These are phyloP conservation scores for Myotis myotis DNA, from an alignment of 2,797 vertebrate genomes.

Conservation along the genomic window DNA sequence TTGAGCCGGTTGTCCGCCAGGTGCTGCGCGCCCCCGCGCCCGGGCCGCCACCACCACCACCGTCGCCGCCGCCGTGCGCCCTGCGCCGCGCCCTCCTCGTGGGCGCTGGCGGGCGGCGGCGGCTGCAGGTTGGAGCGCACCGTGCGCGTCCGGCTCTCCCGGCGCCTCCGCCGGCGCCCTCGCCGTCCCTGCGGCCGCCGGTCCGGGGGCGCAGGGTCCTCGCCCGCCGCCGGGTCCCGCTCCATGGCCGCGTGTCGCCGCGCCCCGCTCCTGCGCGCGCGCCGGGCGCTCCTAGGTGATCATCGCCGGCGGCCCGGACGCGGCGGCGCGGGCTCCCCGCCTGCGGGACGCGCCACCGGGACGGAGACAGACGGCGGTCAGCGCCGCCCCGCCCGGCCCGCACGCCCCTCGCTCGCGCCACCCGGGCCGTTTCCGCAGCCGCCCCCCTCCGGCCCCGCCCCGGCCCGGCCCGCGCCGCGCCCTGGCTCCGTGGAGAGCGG, in stretches of 20 bases:
- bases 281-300: constrained; percentile 71
- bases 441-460: not conserved
- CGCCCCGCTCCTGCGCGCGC: not conserved
- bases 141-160: constrained; percentile 86
- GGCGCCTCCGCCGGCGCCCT: constrained; percentile 77
- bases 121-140: constrained; percentile 89
- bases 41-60: too few species aligned
- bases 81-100: constrained; percentile 82
- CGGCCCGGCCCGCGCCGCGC: not conserved
- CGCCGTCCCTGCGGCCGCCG: constrained; percentile 71
- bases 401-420: not conserved
- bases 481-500: not conserved
- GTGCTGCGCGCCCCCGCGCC: constrained; percentile 5
- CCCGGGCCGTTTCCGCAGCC: not conserved
- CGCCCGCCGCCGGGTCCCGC: not conserved
- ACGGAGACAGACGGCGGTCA: constrained; percentile 83
- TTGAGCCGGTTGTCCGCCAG: constrained; percentile 93
- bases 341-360: constrained; percentile 80
- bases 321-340: constrained; percentile 77
- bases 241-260: constrained; percentile 63
- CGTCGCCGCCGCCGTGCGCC: not conserved
- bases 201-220: not conserved
- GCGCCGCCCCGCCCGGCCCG: constrained; percentile 75
- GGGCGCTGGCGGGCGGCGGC: constrained; percentile 77
- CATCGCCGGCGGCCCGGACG: constrained; percentile 50